phyloP scores from a whole-genome alignment of 37 sponge, comb jelly and placozoan species.

The Hormiphora californensis region DNA sequence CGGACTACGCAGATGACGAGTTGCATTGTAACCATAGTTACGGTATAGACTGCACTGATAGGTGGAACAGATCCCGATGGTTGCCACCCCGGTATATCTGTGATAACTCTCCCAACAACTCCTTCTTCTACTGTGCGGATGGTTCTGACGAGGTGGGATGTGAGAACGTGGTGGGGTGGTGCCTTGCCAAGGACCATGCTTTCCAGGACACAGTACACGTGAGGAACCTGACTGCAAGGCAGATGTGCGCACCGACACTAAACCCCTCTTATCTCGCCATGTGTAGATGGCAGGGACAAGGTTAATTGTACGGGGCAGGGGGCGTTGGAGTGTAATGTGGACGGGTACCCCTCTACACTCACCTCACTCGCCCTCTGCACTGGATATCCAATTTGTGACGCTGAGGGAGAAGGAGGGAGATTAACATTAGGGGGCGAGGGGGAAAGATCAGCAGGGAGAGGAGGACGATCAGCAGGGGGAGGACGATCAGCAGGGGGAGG shows the following conservation, averaged over 20 bases:
- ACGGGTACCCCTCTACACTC: background rate
- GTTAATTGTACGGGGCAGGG: background rate
- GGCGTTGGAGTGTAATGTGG: slow-evolving; percentile 3
- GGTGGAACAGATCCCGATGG: too few species aligned
- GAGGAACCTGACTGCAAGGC: background rate
- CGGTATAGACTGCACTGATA: too few species aligned
- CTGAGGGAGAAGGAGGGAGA: too few species aligned
- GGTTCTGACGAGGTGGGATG: background rate
- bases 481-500: too few species aligned
- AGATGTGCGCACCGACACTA: background rate
- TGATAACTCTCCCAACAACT: background rate
- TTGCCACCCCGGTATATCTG: background rate
- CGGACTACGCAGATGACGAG: too few species aligned
- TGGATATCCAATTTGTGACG: background rate
- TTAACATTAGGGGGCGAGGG: too few species aligned
- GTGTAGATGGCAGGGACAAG: background rate
- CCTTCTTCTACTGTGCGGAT: background rate
- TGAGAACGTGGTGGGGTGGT: background rate
- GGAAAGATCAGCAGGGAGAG: too few species aligned
- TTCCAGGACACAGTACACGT: background rate
- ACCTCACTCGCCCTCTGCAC: background rate
- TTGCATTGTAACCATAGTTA: too few species aligned
- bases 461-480: too few species aligned
- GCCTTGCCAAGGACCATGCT: background rate
- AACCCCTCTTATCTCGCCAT: background rate